These are phyloP conservation scores for Petroica traversi DNA, from an alignment of 2,113 vertebrate species.

Conservation along the genomic window DNA sequence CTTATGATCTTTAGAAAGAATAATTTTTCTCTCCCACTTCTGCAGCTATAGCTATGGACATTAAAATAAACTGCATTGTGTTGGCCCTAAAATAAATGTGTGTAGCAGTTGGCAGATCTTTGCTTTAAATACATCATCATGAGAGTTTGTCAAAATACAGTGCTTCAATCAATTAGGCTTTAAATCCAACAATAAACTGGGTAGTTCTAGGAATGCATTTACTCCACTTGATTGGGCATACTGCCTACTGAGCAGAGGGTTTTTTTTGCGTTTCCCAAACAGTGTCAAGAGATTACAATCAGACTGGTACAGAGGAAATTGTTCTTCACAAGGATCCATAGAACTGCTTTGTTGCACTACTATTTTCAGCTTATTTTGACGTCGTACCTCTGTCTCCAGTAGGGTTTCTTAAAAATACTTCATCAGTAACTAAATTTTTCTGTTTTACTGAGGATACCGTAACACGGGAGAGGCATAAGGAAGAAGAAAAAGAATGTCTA, in stretches of 20 bases:
- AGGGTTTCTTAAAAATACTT: not conserved
- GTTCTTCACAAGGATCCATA: not conserved
- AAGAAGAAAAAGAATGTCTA: not conserved
- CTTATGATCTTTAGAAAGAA: not conserved
- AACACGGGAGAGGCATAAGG: not conserved
- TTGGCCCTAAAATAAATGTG: not conserved
- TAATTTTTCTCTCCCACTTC: not conserved
- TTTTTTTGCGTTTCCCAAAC: not conserved
- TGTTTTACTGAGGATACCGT: not conserved
- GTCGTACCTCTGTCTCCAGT: not conserved
- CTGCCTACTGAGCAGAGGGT: not conserved
- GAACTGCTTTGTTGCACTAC: not conserved
- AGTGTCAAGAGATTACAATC: not conserved
- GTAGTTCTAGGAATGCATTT: not conserved
- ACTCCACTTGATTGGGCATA: not conserved
- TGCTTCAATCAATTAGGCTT: not conserved
- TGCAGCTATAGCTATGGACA: not conserved
- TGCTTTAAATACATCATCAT: not conserved
- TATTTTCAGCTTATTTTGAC: not conserved
- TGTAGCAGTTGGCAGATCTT: not conserved
- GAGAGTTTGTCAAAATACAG: not conserved
- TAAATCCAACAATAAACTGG: not conserved
- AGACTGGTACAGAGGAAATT: not conserved
- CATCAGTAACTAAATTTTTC: not conserved
- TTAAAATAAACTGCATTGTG: not conserved